These are phyloP conservation scores for Holothuria scabra DNA, from an alignment of 53 echinoderm and acorn worm genomes.

Conservation along the genomic window DNA sequence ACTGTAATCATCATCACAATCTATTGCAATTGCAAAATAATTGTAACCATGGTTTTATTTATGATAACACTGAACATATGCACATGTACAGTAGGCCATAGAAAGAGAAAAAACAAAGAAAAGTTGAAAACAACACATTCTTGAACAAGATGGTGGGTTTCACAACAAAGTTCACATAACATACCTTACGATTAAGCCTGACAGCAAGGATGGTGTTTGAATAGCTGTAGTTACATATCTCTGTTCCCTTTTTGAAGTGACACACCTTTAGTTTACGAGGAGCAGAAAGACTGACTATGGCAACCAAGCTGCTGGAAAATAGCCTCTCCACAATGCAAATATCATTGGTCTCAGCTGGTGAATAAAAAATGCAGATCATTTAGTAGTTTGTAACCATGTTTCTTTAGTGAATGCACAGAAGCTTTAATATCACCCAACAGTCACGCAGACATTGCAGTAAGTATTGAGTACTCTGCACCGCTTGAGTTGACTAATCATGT, in stretches of 20 bases:
- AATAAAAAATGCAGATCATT: neutral
- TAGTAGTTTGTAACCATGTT: neutral
- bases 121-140: too few relatives aligned
- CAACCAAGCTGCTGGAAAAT: conserved; percentile 99
- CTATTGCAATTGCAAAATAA: too few relatives aligned
- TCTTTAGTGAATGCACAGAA: too few relatives aligned
- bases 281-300: conserved; percentile 93
- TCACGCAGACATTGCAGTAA: too few relatives aligned
- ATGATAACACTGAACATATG: too few relatives aligned
- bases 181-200: conserved; percentile 93
- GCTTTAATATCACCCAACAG: too few relatives aligned
- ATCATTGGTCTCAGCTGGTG: conserved; percentile 78
- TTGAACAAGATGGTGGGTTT: neutral
- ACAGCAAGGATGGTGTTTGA: conserved; percentile 99
- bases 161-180: conserved; percentile 33
- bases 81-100: too few relatives aligned
- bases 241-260: conserved; percentile 99
- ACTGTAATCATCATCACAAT: too few relatives aligned
- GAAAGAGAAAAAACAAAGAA: too few relatives aligned
- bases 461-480: too few relatives aligned
- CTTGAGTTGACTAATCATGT: too few relatives aligned
- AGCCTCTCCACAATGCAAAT: conserved; percentile 99
- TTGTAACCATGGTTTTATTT: too few relatives aligned
- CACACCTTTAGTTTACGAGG: conserved; percentile 99
- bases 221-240: conserved; percentile 99